Conservation (phyloP, 2,113 vertebrate species). For the Nanorana parkeri region DNA sequence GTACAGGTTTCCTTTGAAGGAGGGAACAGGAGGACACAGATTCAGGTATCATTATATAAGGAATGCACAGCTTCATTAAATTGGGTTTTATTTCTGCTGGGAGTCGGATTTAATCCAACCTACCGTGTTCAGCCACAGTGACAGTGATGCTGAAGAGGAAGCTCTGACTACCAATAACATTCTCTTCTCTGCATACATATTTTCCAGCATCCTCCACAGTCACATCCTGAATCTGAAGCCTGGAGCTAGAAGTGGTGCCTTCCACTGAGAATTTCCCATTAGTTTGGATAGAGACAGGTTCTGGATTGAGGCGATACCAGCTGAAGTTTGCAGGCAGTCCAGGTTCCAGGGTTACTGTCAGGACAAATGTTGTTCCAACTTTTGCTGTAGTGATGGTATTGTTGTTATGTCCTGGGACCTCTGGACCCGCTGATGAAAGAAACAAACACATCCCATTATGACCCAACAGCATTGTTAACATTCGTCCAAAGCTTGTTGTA, state of each 20-base stretch:
- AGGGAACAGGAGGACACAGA: too few relatives aligned
- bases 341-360: not conserved
- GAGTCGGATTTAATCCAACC: not conserved
- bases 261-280: not conserved
- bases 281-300: too few relatives aligned
- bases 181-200: conserved; percentile 6
- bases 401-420: not conserved
- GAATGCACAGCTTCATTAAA: too few relatives aligned
- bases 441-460: not conserved
- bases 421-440: not conserved
- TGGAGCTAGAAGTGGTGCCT: not conserved
- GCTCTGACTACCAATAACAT: not conserved
- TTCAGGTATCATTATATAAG: too few relatives aligned
- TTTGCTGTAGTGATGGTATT: not conserved
- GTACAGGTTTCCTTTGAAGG: too few relatives aligned
- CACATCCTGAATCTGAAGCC: not conserved
- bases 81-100: too few relatives aligned
- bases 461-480: too few relatives aligned
- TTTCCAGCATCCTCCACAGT: not conserved
- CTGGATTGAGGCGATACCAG: not conserved
- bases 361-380: not conserved
- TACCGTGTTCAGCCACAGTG: not conserved
- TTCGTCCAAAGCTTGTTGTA: too few relatives aligned
- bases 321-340: not conserved
- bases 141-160: not conserved